These are phyloP conservation scores for Agrotis ipsilon DNA, from an alignment of 2,888 invertebrate genomes.

Conservation along the genomic window DNA sequence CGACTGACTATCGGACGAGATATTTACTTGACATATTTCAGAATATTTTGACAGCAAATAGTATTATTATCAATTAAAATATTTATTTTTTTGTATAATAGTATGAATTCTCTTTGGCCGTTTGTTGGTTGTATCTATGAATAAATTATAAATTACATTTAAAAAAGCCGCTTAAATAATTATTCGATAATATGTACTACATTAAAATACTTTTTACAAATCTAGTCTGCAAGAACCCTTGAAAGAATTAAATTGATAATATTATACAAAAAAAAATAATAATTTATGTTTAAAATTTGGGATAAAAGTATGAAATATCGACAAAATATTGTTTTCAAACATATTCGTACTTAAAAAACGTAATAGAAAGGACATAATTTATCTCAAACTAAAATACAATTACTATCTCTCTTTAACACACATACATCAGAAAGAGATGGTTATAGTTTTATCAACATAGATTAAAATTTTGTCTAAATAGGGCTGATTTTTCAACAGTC, in stretches of 20 bases:
- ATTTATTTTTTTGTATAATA: conserved; percentile 21
- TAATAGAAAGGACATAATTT: neutral
- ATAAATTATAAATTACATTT: neutral
- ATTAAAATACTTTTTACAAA: neutral
- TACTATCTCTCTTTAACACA: neutral
- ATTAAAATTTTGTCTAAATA: too few relatives aligned
- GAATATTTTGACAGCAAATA: conserved; percentile 16
- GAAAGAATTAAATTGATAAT: neutral
- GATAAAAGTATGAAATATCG: neutral
- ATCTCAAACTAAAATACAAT: neutral
- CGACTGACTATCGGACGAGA: neutral
- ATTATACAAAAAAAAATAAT: conserved; percentile 20
- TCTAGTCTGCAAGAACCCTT: too few relatives aligned
- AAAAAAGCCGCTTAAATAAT: neutral
- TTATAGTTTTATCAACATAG: neutral
- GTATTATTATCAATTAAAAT: conserved; percentile 38
- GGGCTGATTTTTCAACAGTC: too few relatives aligned
- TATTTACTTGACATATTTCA: neutral
- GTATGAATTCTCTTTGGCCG: neutral
- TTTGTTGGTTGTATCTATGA: too few relatives aligned
- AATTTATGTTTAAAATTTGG: neutral
- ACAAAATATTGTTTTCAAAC: too few relatives aligned
- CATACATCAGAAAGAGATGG: neutral
- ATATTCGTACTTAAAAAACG: neutral
- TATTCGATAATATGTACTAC: conserved; percentile 11